A percentile compares a stretch with the other conserved stretches of the same genome.
Conservation (phyloP, 2,113 vertebrate species). For the Ivindomyrus marchei region DNA sequence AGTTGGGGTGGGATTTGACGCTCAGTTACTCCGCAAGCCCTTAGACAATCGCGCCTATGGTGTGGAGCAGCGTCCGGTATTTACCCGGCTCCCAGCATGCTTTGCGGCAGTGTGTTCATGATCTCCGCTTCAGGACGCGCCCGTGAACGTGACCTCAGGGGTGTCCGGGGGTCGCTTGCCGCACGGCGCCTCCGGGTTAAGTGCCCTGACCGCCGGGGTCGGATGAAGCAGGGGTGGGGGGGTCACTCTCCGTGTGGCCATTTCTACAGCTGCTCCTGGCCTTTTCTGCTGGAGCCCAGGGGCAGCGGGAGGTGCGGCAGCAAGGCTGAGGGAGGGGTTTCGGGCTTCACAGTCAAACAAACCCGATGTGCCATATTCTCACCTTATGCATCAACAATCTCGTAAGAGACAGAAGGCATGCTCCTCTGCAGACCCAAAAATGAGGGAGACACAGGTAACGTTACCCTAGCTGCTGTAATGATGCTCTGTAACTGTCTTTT, state of each 20-base stretch:
- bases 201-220: background rate
- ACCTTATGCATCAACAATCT: background rate
- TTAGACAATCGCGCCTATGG: background rate
- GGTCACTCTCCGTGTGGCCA: background rate
- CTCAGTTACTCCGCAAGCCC: background rate
- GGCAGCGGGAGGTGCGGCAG: background rate
- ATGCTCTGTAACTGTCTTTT: too few relatives aligned
- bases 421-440: background rate
- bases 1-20: background rate
- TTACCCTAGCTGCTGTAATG: background rate
- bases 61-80: background rate
- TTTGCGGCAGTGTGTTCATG: background rate
- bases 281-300: background rate
- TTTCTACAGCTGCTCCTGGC: background rate
- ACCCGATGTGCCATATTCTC: background rate
- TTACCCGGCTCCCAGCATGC: background rate
- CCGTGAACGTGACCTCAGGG: slow-evolving; percentile 9
- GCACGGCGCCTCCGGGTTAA: background rate
- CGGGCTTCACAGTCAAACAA: background rate
- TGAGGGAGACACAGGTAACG: background rate
- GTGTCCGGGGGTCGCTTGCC: background rate
- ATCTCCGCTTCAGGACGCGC: background rate
- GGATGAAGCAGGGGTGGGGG: background rate
- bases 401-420: background rate
- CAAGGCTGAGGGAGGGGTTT: background rate